These are phyloP conservation scores for Trissolcus japonicus DNA, from an alignment of 2,888 invertebrate genomes.

Conservation along the genomic window DNA sequence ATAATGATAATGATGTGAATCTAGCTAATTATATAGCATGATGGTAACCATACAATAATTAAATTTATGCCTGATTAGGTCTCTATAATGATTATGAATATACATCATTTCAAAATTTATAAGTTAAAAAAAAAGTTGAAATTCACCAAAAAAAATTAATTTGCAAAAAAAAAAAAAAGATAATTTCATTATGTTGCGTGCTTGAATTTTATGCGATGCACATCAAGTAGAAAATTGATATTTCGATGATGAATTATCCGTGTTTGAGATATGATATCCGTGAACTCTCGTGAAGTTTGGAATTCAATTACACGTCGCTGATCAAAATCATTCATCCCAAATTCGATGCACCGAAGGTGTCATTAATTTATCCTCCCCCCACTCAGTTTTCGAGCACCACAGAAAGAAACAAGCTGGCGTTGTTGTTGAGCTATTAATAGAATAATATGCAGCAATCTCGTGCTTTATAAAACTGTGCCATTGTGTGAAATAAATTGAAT, in stretches of 20 bases:
- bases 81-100: too few species aligned
- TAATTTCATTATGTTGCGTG: too few species aligned
- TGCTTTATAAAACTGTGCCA: slow-evolving; percentile 34
- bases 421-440: slow-evolving; percentile 15
- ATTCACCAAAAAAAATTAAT: too few species aligned
- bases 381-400: neutral
- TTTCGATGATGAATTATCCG: too few species aligned
- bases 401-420: slow-evolving; percentile 22
- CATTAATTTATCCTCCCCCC: slow-evolving; percentile 13
- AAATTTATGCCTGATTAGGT: slow-evolving; percentile 5
- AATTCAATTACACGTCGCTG: slow-evolving; percentile 10
- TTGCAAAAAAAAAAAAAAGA: too few species aligned
- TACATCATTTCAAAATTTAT: too few species aligned
- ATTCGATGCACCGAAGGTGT: slow-evolving; percentile 7
- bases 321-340: slow-evolving; percentile 2
- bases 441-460: slow-evolving; percentile 30
- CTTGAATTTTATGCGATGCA: too few species aligned
- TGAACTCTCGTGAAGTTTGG: neutral
- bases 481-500: slow-evolving; percentile 66
- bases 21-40: slow-evolving; percentile 8
- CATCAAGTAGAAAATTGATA: too few species aligned
- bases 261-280: slow-evolving; percentile 1
- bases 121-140: too few species aligned
- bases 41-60: slow-evolving; percentile 17
- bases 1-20: slow-evolving; percentile 23